These are phyloP conservation scores for Mimachlamys varia DNA, from an alignment of 2,888 invertebrate species.

Conservation along the genomic window DNA sequence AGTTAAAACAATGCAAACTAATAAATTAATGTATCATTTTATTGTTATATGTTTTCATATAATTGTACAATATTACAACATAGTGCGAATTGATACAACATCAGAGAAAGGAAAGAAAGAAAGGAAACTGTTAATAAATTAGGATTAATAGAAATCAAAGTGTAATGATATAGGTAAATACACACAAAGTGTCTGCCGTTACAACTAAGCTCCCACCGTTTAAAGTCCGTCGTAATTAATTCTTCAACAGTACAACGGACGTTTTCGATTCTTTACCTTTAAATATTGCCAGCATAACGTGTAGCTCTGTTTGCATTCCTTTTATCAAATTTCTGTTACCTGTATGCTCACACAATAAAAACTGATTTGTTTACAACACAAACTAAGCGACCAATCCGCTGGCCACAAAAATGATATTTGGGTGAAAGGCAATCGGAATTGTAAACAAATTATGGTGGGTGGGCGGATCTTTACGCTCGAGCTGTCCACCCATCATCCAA, in stretches of 20 bases:
- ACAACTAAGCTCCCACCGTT: neutral
- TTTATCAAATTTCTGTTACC: slow-evolving; percentile 36
- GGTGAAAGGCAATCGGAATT: slow-evolving; percentile 31
- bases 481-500: slow-evolving; percentile 14
- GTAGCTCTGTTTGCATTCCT: slow-evolving; percentile 11
- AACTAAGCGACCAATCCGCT: slow-evolving; percentile 31
- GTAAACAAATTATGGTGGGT: slow-evolving; percentile 30
- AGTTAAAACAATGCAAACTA: too few species aligned
- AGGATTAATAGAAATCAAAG: neutral
- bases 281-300: neutral
- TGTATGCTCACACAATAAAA: slow-evolving; percentile 20
- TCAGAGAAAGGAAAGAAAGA: neutral
- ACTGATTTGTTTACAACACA: slow-evolving; percentile 21
- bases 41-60: too few species aligned
- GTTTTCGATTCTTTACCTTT: neutral
- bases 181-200: neutral
- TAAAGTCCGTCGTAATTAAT: slow-evolving; percentile 8
- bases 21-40: too few species aligned
- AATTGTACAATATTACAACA: too few species aligned
- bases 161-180: neutral
- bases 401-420: slow-evolving; percentile 16
- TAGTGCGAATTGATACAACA: too few species aligned
- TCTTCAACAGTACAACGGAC: neutral
- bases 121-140: neutral
- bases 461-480: slow-evolving; percentile 24